phyloP scores from a whole-genome alignment of 2,113 vertebrate species.

The Blennius ocellaris region DNA sequence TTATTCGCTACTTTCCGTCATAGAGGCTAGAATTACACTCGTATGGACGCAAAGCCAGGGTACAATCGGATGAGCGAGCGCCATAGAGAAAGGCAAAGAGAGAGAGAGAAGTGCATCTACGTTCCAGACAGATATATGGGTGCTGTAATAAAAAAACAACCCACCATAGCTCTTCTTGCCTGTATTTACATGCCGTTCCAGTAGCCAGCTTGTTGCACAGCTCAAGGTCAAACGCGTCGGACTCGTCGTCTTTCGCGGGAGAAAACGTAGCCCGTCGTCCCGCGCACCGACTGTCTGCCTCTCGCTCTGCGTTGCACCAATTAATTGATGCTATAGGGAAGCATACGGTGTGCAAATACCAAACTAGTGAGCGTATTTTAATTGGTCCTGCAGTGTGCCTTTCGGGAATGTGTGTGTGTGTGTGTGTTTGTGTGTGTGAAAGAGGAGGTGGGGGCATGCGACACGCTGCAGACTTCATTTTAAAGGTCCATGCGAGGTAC shows the following conservation, averaged over 20 bases:
- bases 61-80: constrained; percentile 45
- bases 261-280: constrained; percentile 24
- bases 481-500: not conserved
- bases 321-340: constrained; percentile 74
- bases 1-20: no score
- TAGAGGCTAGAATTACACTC: constrained; percentile 35
- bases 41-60: constrained; percentile 59
- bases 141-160: constrained; percentile 65
- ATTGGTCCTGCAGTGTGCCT: constrained; percentile 55
- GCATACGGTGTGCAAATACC: constrained; percentile 55
- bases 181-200: constrained; percentile 70
- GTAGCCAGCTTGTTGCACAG: constrained; percentile 37
- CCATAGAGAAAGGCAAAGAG: not conserved
- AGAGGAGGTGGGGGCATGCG: constrained; percentile 6
- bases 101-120: constrained; percentile 27
- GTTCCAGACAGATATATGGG: constrained; percentile 64
- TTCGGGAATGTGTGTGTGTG: constrained; percentile 31
- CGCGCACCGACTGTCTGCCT: constrained; percentile 21
- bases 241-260: constrained; percentile 62
- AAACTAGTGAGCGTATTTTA: constrained; percentile 61
- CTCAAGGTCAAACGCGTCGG: constrained; percentile 77
- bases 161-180: constrained; percentile 35
- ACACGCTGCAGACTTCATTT: constrained; percentile 20
- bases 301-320: constrained; percentile 32
- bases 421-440: constrained; percentile 2